These are phyloP conservation scores for Ephestia elutella DNA, from an alignment of 1,140 invertebrate species.

Conservation along the genomic window DNA sequence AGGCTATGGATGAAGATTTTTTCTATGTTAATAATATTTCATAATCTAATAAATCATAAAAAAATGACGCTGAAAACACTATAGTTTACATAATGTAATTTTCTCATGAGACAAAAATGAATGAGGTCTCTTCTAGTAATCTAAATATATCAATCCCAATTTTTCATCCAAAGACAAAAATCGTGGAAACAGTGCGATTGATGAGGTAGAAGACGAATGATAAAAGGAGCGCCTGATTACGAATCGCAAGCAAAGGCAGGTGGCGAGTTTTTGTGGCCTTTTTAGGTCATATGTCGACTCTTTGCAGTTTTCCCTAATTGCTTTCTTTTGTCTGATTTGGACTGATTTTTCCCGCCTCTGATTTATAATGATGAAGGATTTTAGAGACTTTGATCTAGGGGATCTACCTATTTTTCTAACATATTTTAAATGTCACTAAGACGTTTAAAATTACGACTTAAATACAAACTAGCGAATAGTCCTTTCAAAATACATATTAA, in stretches of 20 bases:
- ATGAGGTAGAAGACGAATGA: constrained; percentile 48
- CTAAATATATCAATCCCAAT: neutral
- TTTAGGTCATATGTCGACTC: neutral
- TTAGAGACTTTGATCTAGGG: neutral
- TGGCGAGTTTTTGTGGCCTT: neutral
- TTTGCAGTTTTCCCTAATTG: constrained; percentile 2
- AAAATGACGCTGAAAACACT: too few relatives aligned
- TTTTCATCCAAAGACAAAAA: constrained; percentile 1
- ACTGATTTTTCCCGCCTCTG: neutral
- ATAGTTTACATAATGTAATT: too few relatives aligned
- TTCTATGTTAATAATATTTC: too few relatives aligned
- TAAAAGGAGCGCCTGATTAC: constrained; percentile 38
- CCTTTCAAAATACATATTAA: too few relatives aligned
- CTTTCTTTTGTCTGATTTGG: neutral
- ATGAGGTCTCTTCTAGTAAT: neutral
- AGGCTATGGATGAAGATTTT: too few relatives aligned
- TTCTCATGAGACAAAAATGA: neutral
- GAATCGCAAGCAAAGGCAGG: constrained; percentile 8
- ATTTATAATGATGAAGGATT: neutral
- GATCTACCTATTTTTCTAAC: too few relatives aligned
- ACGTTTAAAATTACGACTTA: too few relatives aligned
- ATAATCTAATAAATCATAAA: too few relatives aligned
- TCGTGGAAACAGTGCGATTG: constrained; percentile 34
- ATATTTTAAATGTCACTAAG: too few relatives aligned
- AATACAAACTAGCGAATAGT: too few relatives aligned